Percentiles rank a stretch among this genome's conserved stretches.
Evolutionary conservation across 1,140 invertebrate genomes (phyloP).

Genomic region (Psilanteris sp.): DNA sequence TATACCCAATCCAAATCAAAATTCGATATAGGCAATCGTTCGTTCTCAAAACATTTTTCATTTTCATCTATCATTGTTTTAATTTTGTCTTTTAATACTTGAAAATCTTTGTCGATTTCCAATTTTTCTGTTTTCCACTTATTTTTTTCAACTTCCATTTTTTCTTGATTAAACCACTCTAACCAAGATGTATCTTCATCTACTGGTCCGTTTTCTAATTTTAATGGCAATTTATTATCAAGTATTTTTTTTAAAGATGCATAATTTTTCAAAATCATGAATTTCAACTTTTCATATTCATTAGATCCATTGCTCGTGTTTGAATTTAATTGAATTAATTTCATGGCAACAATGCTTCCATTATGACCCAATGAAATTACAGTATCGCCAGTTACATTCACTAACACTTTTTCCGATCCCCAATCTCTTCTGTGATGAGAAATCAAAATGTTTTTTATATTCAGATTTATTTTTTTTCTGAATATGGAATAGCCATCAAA

Average conservation of each 20-base stretch:
- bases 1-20: constrained; percentile 70
- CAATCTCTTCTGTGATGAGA: constrained; percentile 69
- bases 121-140: constrained; percentile 26
- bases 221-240: too few species aligned
- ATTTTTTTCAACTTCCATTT: constrained; percentile 45
- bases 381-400: constrained; percentile 49
- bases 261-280: too few species aligned
- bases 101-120: constrained; percentile 59
- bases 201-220: constrained; percentile 30
- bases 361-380: constrained; percentile 67
- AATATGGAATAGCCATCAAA: constrained; percentile 68
- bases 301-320: too few species aligned
- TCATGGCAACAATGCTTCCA: constrained; percentile 68
- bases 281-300: constrained; percentile 32
- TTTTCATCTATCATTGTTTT: constrained; percentile 70
- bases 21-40: constrained; percentile 66
- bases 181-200: constrained; percentile 62
- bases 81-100: constrained; percentile 63
- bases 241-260: too few species aligned
- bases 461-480: constrained; percentile 28
- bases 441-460: constrained; percentile 23
- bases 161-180: constrained; percentile 64
- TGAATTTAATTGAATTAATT: too few species aligned
- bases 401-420: constrained; percentile 65
- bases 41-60: constrained; percentile 61